Evolutionary conservation across 1,140 invertebrate species (phyloP), one percentile per base, ranked within the genome.

Genomic region (Orius laevigatus): DNA sequence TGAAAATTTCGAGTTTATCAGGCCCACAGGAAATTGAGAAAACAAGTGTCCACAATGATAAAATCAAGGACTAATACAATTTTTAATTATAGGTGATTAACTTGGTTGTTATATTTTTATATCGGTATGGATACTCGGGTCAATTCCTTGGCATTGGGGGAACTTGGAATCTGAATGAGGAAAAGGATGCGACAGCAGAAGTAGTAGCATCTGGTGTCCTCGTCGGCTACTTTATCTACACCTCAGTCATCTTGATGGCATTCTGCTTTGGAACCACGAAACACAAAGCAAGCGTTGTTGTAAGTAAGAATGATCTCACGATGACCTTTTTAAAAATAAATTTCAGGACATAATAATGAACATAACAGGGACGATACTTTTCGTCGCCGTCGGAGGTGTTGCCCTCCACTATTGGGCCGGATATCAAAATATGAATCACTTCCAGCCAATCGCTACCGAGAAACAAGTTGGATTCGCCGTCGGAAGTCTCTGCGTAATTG

Each of bases 361-460:
- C 62, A 78, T 87, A 49, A 71, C 84, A 38, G 84, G 84, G 8
- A 76, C 80, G 46, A 77, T 88, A 59, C 68, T 88, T 68, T 89
- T 83, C 71, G 66, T 86, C 3, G 79, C 80, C 0, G 79, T 87
- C 3, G 84, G 84, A 1, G 84, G 79, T 2, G 81, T 81, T 15
- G 82, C 83, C 0, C 67, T 88, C 14, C 84, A 89, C 63, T 89
- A 87, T 63, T 89, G 85, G 85, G 74, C 77, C 47, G 84, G 84
- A 6, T 87, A 85, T 64, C 72, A 78, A 60, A 69, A 72, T 12
- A 80, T 84, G 55, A 73, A 84, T 56, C 79, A 82, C 55, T 83
- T 73, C 61, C 64, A 73, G 19, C 67, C 73, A 40, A 71, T 78
- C 1, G 69, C 71, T 20, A 71, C 76, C 2, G 81, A 84, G 60